Conservation (phyloP, 1,140 invertebrate genomes). For the Pygmarrhopalites habei region DNA sequence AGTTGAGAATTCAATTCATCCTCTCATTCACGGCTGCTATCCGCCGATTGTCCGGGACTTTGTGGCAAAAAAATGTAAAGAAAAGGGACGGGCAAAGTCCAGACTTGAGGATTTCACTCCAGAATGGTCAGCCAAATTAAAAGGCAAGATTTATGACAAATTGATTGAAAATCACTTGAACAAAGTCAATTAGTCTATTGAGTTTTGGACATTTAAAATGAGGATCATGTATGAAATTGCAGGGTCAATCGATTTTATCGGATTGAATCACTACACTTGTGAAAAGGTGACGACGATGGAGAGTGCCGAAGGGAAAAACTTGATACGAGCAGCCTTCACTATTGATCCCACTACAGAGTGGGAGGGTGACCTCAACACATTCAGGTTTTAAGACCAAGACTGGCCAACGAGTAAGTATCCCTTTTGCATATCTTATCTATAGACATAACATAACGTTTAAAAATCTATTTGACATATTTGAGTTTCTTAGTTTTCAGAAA, state of each 20-base stretch:
- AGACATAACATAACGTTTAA: too few species aligned
- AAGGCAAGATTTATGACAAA: slow-evolving; percentile 1
- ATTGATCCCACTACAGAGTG: neutral
- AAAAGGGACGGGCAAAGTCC: slow-evolving; percentile 48
- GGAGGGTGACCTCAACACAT: slow-evolving; percentile 2
- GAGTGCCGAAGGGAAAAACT: neutral
- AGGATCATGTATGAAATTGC: neutral
- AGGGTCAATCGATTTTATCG: slow-evolving; percentile 26
- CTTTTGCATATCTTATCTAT: too few species aligned
- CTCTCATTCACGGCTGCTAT: slow-evolving; percentile 42
- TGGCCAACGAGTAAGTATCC: slow-evolving; percentile 10
- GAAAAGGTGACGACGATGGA: slow-evolving; percentile 9
- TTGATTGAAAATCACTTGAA: too few species aligned
- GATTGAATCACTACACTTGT: slow-evolving; percentile 29
- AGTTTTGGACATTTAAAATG: neutral
- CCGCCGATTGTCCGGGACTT: slow-evolving; percentile 52
- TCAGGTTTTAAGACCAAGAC: slow-evolving; percentile 5
- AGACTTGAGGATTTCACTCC: slow-evolving; percentile 48
- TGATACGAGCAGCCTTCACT: neutral
- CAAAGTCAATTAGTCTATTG: too few species aligned
- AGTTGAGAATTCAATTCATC: slow-evolving; percentile 5
- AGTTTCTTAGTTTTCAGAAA: too few species aligned
- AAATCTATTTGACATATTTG: too few species aligned
- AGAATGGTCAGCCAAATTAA: slow-evolving; percentile 38
- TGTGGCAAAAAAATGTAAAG: slow-evolving; percentile 49